Evolutionary conservation across 1,140 invertebrate genomes (phyloP).

Genomic region (Heliothis virescens): DNA sequence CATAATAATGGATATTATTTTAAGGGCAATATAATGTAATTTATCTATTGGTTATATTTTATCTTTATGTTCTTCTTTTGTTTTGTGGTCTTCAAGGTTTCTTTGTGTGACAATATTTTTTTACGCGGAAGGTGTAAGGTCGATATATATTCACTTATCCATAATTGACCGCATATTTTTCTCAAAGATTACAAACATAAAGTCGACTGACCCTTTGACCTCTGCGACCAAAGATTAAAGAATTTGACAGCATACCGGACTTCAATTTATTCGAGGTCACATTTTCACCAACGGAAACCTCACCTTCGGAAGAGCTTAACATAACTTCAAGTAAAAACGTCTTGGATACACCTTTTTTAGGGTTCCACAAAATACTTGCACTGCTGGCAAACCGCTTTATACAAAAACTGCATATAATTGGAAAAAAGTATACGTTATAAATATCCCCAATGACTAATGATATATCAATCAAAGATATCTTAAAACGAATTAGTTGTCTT

Average conservation of each 20-base stretch:
- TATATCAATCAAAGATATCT: no score
- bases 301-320: slow-evolving; percentile 17
- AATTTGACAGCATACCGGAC: slow-evolving; percentile 11
- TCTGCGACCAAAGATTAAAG: not conserved
- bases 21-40: slow-evolving; percentile 1
- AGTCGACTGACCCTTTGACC: not conserved
- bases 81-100: not conserved
- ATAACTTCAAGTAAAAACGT: slow-evolving; percentile 36
- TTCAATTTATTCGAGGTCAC: slow-evolving; percentile 5
- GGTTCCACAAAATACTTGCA: not conserved
- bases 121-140: no score
- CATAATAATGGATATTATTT: not conserved
- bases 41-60: not conserved
- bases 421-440: not conserved
- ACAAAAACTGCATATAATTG: no score
- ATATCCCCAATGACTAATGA: not conserved
- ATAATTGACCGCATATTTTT: not conserved
- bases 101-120: not conserved
- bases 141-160: no score
- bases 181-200: not conserved
- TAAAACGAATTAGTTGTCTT: no score
- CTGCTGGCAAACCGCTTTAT: no score
- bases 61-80: not conserved
- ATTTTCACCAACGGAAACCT: slow-evolving; percentile 27
- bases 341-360: not conserved